A percentile compares a stretch with the other conserved stretches of the same genome.
Conservation (phyloP, 2,888 invertebrate genomes). For the Mythimna ferrago region DNA sequence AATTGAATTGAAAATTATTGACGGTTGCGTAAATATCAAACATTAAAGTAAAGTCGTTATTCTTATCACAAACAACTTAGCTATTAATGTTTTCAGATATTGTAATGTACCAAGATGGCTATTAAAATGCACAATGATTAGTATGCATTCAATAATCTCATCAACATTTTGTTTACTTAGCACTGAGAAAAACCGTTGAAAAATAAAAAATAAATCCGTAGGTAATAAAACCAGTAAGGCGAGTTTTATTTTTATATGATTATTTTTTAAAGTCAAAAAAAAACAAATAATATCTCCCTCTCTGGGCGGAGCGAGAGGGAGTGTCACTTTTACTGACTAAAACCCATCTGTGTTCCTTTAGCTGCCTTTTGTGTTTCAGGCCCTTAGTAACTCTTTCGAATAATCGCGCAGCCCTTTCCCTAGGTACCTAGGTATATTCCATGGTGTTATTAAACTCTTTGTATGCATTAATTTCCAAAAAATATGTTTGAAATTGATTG, state of each 20-base stretch:
- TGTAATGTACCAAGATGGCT: slow-evolving; percentile 10
- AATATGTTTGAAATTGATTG: not conserved
- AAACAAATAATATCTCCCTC: no score
- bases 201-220: not conserved
- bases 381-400: no score
- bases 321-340: no score
- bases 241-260: not conserved
- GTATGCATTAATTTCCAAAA: not conserved
- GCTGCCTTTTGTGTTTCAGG: no score
- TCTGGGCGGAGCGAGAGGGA: no score
- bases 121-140: slow-evolving; percentile 15
- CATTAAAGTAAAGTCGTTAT: slow-evolving; percentile 5
- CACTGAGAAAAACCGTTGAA: not conserved
- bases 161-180: not conserved
- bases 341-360: no score
- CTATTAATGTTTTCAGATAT: slow-evolving; percentile 20
- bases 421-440: not conserved
- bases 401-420: no score
- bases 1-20: slow-evolving; percentile 10
- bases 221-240: not conserved
- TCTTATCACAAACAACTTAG: slow-evolving; percentile 30
- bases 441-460: not conserved
- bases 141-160: slow-evolving; percentile 18
- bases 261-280: no score
- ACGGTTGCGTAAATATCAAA: slow-evolving; percentile 7